phyloP scores from a whole-genome alignment of 2,888 invertebrate species.

The Rosalia funebris region DNA sequence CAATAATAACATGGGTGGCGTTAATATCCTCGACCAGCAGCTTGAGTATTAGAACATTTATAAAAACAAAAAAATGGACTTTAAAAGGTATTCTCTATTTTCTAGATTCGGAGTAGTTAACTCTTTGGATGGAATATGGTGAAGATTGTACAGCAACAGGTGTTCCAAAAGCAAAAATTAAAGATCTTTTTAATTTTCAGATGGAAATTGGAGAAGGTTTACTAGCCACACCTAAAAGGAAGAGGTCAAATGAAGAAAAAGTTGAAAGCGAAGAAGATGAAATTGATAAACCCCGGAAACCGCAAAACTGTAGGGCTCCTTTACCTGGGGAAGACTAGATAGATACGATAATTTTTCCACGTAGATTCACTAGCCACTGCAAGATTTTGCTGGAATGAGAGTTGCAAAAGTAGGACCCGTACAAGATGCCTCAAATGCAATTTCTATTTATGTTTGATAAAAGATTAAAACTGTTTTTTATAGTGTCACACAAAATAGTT shows the following conservation, averaged over 20 bases:
- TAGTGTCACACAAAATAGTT: too few relatives aligned
- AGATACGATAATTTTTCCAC: too few relatives aligned
- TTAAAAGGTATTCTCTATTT: conserved; percentile 2
- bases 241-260: conserved; percentile 18
- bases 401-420: too few relatives aligned
- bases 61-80: not conserved
- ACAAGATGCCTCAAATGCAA: too few relatives aligned
- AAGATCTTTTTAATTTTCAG: conserved; percentile 20
- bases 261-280: too few relatives aligned
- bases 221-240: conserved; percentile 9
- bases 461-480: too few relatives aligned
- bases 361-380: too few relatives aligned
- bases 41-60: not conserved
- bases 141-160: conserved; percentile 17
- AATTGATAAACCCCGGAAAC: too few relatives aligned
- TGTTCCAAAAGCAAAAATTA: conserved; percentile 13
- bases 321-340: too few relatives aligned
- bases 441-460: too few relatives aligned
- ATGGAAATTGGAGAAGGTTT: conserved; percentile 12
- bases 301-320: too few relatives aligned
- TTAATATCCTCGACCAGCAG: conserved; percentile 1
- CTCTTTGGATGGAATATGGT: conserved; percentile 14
- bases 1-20: conserved; percentile 3
- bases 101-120: conserved; percentile 5
- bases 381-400: too few relatives aligned